These are phyloP conservation scores for Clanis bilineata DNA, from an alignment of 2,888 invertebrate species.

Conservation along the genomic window DNA sequence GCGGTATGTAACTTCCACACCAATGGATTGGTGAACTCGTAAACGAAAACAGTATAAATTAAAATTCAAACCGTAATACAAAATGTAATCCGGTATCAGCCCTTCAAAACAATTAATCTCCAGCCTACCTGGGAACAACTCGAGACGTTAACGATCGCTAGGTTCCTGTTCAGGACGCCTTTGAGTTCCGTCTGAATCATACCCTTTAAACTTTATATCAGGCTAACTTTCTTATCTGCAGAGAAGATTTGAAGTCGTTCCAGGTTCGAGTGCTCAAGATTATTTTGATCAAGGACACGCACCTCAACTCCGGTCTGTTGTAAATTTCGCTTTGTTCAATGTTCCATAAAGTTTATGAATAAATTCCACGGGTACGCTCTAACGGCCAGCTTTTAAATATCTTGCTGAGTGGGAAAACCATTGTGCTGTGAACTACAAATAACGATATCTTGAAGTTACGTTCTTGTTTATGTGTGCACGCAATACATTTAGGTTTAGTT, in stretches of 20 bases:
- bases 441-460: slow-evolving; percentile 1
- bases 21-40: too few species aligned
- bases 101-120: background rate
- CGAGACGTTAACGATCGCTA: slow-evolving; percentile 24
- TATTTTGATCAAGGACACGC: slow-evolving; percentile 34
- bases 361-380: slow-evolving; percentile 16
- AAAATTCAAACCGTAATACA: background rate
- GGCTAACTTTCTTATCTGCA: slow-evolving; percentile 48
- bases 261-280: slow-evolving; percentile 37
- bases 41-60: too few species aligned
- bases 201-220: slow-evolving; percentile 33
- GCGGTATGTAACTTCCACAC: too few species aligned
- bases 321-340: slow-evolving; percentile 32
- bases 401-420: slow-evolving; percentile 8
- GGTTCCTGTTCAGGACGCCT: slow-evolving; percentile 40
- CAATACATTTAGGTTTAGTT: background rate
- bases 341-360: slow-evolving; percentile 26
- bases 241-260: slow-evolving; percentile 39
- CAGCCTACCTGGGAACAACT: background rate
- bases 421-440: slow-evolving; percentile 9
- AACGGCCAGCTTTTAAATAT: slow-evolving; percentile 14
- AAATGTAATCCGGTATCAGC: too few species aligned
- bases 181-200: slow-evolving; percentile 42
- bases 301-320: slow-evolving; percentile 31
- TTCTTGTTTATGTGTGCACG: slow-evolving; percentile 1